phyloP scores from a whole-genome alignment of 2,888 invertebrate genomes.

The Acronicta leporina region DNA sequence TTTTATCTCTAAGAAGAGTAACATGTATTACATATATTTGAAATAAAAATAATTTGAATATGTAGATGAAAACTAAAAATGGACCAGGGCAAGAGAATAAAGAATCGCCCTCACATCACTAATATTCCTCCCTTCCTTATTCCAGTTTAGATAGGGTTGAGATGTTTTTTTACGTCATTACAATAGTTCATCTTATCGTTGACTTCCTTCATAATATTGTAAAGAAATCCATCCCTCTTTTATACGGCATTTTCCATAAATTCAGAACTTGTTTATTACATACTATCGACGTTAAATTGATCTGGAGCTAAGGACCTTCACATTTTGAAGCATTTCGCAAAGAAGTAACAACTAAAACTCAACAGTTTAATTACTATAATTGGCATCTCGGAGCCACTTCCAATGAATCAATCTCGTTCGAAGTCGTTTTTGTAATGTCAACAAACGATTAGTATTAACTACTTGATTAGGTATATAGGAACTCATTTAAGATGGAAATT shows the following conservation, averaged over 20 bases:
- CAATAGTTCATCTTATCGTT: too few relatives aligned
- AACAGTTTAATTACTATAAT: slow-evolving; percentile 60
- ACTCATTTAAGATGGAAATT: slow-evolving; percentile 42
- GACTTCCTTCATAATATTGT: too few relatives aligned
- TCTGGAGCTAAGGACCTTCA: slow-evolving; percentile 46
- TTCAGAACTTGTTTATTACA: background rate
- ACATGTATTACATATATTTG: too few relatives aligned
- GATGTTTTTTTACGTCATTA: too few relatives aligned
- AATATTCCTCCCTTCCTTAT: too few relatives aligned
- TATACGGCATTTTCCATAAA: background rate
- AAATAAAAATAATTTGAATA: too few relatives aligned
- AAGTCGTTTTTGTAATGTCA: slow-evolving; percentile 49
- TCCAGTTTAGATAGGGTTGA: too few relatives aligned
- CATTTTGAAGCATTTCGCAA: slow-evolving; percentile 52
- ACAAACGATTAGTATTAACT: slow-evolving; percentile 43
- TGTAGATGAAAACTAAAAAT: too few relatives aligned
- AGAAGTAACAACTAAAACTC: slow-evolving; percentile 42
- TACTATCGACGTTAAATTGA: background rate
- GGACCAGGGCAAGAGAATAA: too few relatives aligned
- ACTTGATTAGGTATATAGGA: slow-evolving; percentile 32
- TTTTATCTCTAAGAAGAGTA: too few relatives aligned
- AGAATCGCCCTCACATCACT: too few relatives aligned
- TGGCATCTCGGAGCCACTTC: slow-evolving; percentile 40
- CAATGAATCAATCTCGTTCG: slow-evolving; percentile 50
- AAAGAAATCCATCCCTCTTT: background rate